A percentile compares a stretch with the other conserved stretches of the same genome.
phyloP scores from a whole-genome alignment of 2,113 vertebrate species.

The Calyptomena viridis region DNA sequence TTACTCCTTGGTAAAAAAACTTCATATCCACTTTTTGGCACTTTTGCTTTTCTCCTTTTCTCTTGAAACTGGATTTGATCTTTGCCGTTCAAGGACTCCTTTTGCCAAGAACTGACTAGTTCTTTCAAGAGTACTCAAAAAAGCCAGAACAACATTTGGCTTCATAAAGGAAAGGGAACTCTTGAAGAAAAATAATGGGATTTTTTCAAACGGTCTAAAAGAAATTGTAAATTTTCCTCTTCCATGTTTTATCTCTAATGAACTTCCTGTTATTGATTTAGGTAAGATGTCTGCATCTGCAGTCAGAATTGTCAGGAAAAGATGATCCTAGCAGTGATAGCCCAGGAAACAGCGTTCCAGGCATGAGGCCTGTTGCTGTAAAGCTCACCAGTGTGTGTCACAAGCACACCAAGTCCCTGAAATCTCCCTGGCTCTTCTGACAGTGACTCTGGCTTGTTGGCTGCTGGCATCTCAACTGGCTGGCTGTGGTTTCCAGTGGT shows the following conservation, averaged over 20 bases:
- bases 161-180: not conserved
- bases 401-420: not conserved
- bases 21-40: not conserved
- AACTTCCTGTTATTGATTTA: not conserved
- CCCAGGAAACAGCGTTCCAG: not conserved
- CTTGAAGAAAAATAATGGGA: not conserved
- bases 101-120: not conserved
- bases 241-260: not conserved
- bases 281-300: not conserved
- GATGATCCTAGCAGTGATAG: fast-evolving
- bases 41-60: not conserved
- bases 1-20: not conserved
- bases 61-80: not conserved
- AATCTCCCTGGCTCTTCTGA: not conserved
- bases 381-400: not conserved
- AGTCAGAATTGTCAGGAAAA: not conserved
- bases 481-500: not conserved
- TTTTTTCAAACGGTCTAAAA: not conserved
- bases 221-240: not conserved
- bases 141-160: not conserved
- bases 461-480: not conserved
- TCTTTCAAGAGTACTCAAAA: not conserved
- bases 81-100: not conserved
- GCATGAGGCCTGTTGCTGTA: not conserved
- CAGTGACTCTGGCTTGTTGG: fast-evolving